A percentile compares a stretch with the other conserved stretches of the same genome.
These are phyloP conservation scores for Piscicola geometra DNA, from an alignment of 2,888 invertebrate genomes.

Conservation along the genomic window DNA sequence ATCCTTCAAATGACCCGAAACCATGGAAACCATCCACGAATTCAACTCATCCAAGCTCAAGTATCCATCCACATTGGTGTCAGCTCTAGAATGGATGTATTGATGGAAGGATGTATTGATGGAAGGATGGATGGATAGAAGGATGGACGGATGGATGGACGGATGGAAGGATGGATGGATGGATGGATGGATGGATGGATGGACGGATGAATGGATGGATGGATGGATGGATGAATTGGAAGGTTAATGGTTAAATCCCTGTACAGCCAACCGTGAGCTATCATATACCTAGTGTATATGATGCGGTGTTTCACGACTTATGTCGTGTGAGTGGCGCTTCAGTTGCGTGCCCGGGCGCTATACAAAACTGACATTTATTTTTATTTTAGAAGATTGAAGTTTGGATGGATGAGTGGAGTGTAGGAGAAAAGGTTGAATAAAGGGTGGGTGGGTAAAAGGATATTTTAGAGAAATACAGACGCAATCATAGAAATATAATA, in stretches of 20 bases:
- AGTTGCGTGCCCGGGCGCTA: not conserved
- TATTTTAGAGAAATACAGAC: too few species aligned
- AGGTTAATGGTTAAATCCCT: not conserved
- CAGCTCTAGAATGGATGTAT: not conserved
- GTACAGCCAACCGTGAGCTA: not conserved
- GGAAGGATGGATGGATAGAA: not conserved
- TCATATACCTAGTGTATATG: not conserved
- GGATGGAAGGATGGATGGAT: not conserved
- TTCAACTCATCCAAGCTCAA: conserved; percentile 53
- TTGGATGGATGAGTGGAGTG: too few species aligned
- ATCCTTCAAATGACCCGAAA: conserved; percentile 55
- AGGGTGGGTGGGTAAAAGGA: too few species aligned
- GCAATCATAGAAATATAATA: too few species aligned
- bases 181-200: not conserved
- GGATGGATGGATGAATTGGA: too few species aligned
- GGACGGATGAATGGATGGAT: not conserved
- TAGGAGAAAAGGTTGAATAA: too few species aligned
- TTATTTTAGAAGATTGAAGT: too few species aligned
- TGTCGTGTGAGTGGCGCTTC: not conserved
- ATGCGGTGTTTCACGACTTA: not conserved
- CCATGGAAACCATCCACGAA: conserved; percentile 53
- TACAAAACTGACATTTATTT: not conserved
- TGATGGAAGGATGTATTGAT: not conserved
- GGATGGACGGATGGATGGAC: not conserved
- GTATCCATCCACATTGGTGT: conserved; percentile 48